Conservation (phyloP, 2,888 invertebrate species). For the Conops quadrifasciatus region DNA sequence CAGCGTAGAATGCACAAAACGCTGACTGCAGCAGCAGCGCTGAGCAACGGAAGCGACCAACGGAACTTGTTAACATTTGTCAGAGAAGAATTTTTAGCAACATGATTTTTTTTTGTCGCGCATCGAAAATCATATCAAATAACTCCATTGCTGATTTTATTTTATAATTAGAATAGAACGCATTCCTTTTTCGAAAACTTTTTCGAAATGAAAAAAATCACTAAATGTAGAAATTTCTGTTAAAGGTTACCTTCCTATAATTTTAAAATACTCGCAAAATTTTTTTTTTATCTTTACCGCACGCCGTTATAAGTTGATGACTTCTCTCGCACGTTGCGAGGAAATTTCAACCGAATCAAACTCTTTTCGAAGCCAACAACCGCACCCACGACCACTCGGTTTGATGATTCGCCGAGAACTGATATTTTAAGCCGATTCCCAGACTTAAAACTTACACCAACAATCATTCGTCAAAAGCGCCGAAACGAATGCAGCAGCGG, state of each 20-base stretch:
- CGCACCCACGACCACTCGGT: constrained; percentile 56
- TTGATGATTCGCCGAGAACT: constrained; percentile 57
- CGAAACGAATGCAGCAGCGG: neutral
- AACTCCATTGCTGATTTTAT: too few relatives aligned
- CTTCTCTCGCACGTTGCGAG: neutral
- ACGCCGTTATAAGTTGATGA: neutral
- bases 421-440: constrained; percentile 55
- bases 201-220: too few relatives aligned
- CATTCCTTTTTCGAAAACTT: too few relatives aligned
- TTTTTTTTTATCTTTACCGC: neutral
- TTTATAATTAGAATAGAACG: too few relatives aligned
- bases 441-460: constrained; percentile 55
- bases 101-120: too few relatives aligned
- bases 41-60: constrained; percentile 36
- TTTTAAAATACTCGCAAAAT: constrained; percentile 8
- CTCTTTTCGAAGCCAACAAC: constrained; percentile 47
- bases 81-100: too few relatives aligned
- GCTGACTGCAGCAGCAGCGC: neutral
- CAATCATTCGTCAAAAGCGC: constrained; percentile 2
- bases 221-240: constrained; percentile 16
- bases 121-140: too few relatives aligned
- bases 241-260: neutral
- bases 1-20: neutral
- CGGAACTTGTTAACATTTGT: constrained; percentile 50
- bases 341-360: neutral